Conservation (phyloP, 2,113 vertebrate species). For the Speoplatyrhinus poulsoni region DNA sequence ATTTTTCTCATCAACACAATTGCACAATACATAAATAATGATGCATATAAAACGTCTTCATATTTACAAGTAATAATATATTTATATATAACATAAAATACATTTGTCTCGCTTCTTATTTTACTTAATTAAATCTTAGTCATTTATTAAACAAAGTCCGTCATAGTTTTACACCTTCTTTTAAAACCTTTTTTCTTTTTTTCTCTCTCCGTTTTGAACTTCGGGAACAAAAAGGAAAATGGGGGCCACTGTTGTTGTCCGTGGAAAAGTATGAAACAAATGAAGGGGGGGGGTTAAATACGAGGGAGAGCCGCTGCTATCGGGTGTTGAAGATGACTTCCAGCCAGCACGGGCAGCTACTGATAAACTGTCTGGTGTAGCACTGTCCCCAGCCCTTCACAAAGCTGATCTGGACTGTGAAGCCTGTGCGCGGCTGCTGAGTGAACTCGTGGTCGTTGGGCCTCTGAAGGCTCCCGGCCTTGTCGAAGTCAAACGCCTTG, state of each 20-base stretch:
- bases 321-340: slow-evolving; percentile 98
- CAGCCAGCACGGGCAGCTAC: slow-evolving; percentile 98
- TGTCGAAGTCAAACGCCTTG: slow-evolving; percentile 98
- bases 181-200: slow-evolving; percentile 38
- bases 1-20: slow-evolving; percentile 97
- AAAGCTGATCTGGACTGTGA: slow-evolving; percentile 98
- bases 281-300: slow-evolving; percentile 10
- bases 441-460: slow-evolving; percentile 98
- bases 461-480: slow-evolving; percentile 91
- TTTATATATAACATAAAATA: slow-evolving; percentile 99
- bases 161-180: slow-evolving; percentile 64
- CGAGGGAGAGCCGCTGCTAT: slow-evolving; percentile 73
- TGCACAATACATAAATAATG: slow-evolving; percentile 99
- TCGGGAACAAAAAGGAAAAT: slow-evolving; percentile 35
- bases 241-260: slow-evolving; percentile 29
- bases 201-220: slow-evolving; percentile 37
- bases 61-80: slow-evolving; percentile 99
- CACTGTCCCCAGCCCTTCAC: slow-evolving; percentile 99
- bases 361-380: slow-evolving; percentile 99
- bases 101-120: slow-evolving; percentile 87
- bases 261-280: slow-evolving; percentile 8
- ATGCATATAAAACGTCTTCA: slow-evolving; percentile 99
- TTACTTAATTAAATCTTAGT: slow-evolving; percentile 91
- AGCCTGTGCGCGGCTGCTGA: slow-evolving; percentile 94
- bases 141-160: slow-evolving; percentile 82